Evolutionary conservation across 2,113 vertebrate species (phyloP), one percentile per base, ranked within the genome.

Genomic region (Albula goreensis): DNA sequence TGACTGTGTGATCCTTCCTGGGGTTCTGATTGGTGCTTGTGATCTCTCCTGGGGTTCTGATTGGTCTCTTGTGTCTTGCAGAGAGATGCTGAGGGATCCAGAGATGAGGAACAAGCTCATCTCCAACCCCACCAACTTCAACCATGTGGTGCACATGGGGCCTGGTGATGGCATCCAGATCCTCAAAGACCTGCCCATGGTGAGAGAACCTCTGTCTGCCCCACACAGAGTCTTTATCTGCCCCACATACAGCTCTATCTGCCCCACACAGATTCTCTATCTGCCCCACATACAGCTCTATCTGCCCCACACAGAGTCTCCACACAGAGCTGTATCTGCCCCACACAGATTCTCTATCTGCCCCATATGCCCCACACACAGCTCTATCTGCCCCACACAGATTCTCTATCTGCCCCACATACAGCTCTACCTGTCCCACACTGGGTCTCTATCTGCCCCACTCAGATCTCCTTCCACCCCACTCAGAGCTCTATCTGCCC

Each of bases 31-130:
- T 83, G 4, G 15, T 41, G 31, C 60, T 22, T 66, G 1, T 66
- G 60, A 19, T 22, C 22, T 2, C 6, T 66, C 50, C 41, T 63
- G 2, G 31, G 60, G 41, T 50, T 82, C 10, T 86, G 80, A 66
- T 49, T 83, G 4, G 15, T 41, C 70, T 19, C 52, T 48, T 88
- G 25, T 66, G 31, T 95, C 66, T 93, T 96, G 51, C 92, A 99
- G 98, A 94, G 98, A 99, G 93, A 99, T 99, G 98, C 96, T 99
- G 80, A 96, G 97, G 5, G 98, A 99, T 92, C 98, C 98, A 66
- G 98, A 99, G 95, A 99, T 98, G 97, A 97, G 98, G 95, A 99
- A 98, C 95, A 99, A 99, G 92, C 96, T 99, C 90, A 99, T 99
- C 95, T 99, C 98, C 94, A 99, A 99, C 92, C 98, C 98, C 90